phyloP scores from a whole-genome alignment of 1,140 invertebrate species.

The Neodiprion fabricii region DNA sequence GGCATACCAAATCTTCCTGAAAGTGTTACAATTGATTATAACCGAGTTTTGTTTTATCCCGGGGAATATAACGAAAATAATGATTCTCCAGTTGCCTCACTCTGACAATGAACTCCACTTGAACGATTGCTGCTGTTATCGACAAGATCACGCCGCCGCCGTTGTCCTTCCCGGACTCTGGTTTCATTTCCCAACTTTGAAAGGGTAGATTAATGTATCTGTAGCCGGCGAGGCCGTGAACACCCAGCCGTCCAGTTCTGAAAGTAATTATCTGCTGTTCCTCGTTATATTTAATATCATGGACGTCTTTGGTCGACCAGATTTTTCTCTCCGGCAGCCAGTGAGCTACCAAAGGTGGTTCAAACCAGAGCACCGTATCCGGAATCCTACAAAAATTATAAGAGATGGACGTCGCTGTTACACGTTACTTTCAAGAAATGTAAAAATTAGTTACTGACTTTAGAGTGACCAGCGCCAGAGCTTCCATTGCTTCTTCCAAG shows the following conservation, averaged over 20 bases:
- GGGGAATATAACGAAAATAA: background rate
- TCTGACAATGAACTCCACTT: constrained; percentile 71
- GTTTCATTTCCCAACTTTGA: constrained; percentile 84
- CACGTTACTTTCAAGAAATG: constrained; percentile 20
- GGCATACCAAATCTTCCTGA: constrained; percentile 63
- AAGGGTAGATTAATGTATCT: constrained; percentile 83
- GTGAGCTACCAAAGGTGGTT: constrained; percentile 79
- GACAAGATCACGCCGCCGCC: constrained; percentile 65
- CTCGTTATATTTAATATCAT: constrained; percentile 85
- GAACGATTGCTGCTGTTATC: constrained; percentile 73
- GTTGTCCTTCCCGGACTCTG: constrained; percentile 62
- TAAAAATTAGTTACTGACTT: constrained; percentile 63
- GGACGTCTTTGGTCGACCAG: constrained; percentile 80
- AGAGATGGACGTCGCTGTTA: background rate
- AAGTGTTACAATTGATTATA: constrained; percentile 18
- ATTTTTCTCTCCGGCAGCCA: constrained; percentile 68
- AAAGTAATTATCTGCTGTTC: constrained; percentile 80
- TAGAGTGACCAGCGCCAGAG: constrained; percentile 72
- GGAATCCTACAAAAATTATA: constrained; percentile 66
- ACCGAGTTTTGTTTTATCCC: background rate
- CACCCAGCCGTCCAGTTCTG: constrained; percentile 75
- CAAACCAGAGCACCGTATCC: constrained; percentile 80
- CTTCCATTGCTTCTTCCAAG: constrained; percentile 76
- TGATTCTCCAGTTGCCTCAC: constrained; percentile 40
- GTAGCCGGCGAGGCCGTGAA: constrained; percentile 76